Evolutionary conservation across 2,888 invertebrate species (phyloP).

Genomic region (Melieria crassipennis): DNA sequence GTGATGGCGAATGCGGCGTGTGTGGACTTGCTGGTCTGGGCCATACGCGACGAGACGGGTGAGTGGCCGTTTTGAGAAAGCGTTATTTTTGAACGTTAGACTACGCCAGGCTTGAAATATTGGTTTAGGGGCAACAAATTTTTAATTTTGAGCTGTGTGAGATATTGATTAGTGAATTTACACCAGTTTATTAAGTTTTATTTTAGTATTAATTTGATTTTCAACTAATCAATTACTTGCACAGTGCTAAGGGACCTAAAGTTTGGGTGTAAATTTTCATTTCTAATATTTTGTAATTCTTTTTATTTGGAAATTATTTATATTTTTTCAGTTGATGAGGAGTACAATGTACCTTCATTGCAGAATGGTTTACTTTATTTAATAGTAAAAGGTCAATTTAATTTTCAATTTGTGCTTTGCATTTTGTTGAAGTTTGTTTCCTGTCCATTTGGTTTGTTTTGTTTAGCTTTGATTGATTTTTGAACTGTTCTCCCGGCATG

Average conservation of each 20-base stretch:
- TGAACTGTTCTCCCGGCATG: slow-evolving; percentile 14
- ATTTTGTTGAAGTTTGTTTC: slow-evolving; percentile 30
- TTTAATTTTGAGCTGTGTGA: too few relatives aligned
- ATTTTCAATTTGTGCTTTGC: slow-evolving; percentile 38
- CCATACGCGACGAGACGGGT: slow-evolving; percentile 96
- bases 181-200: too few relatives aligned
- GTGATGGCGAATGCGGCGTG: slow-evolving; percentile 98
- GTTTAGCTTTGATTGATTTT: slow-evolving; percentile 35
- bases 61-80: neutral
- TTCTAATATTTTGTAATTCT: slow-evolving; percentile 21
- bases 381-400: slow-evolving; percentile 63
- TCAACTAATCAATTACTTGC: neutral
- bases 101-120: too few relatives aligned
- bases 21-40: slow-evolving; percentile 97
- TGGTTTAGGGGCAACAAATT: too few relatives aligned
- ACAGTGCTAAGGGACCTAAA: neutral
- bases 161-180: too few relatives aligned
- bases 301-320: slow-evolving; percentile 38
- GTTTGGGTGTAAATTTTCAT: neutral
- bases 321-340: slow-evolving; percentile 74
- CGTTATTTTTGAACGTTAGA: too few relatives aligned
- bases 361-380: slow-evolving; percentile 77
- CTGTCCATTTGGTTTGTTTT: neutral
- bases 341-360: slow-evolving; percentile 78
- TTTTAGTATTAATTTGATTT: too few relatives aligned